Conservation (phyloP, 2,888 invertebrate species). For the Neoascia interrupta region DNA sequence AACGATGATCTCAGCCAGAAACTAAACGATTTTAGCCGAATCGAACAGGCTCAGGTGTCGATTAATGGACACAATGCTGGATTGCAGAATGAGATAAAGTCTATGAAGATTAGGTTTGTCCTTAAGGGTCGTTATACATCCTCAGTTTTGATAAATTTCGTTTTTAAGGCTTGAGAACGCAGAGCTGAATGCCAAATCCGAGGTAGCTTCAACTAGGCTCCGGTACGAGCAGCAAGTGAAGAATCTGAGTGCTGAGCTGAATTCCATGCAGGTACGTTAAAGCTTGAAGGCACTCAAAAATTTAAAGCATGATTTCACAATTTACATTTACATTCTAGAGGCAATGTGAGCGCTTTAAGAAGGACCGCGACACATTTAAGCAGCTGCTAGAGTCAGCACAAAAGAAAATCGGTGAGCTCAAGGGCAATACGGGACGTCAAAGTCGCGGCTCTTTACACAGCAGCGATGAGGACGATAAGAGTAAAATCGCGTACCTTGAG, state of each 20-base stretch:
- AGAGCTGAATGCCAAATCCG: constrained; percentile 88
- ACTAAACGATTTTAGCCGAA: constrained; percentile 91
- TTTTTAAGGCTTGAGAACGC: constrained; percentile 83
- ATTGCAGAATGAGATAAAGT: constrained; percentile 87
- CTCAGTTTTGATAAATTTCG: neutral
- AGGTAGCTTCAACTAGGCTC: constrained; percentile 89
- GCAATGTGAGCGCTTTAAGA: constrained; percentile 85
- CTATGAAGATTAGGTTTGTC: constrained; percentile 83
- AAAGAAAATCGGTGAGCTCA: constrained; percentile 89
- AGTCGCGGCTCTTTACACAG: constrained; percentile 85
- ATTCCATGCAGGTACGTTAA: constrained; percentile 85
- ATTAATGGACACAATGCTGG: constrained; percentile 88
- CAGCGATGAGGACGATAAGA: constrained; percentile 87
- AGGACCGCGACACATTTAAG: constrained; percentile 93
- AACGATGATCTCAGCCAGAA: constrained; percentile 90
- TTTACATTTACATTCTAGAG: constrained; percentile 72
- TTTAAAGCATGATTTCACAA: neutral
- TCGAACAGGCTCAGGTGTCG: constrained; percentile 89
- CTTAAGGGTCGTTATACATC: neutral
- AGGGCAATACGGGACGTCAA: constrained; percentile 81
- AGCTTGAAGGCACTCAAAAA: neutral
- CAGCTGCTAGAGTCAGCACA: constrained; percentile 94
- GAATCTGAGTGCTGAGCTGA: constrained; percentile 89
- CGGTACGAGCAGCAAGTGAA: constrained; percentile 92
- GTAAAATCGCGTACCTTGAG: constrained; percentile 87